Percentiles rank a stretch among this genome's conserved stretches.
Evolutionary conservation across 2,797 vertebrate species (phyloP).

Genomic region (Eurystomus glaucurus): DNA sequence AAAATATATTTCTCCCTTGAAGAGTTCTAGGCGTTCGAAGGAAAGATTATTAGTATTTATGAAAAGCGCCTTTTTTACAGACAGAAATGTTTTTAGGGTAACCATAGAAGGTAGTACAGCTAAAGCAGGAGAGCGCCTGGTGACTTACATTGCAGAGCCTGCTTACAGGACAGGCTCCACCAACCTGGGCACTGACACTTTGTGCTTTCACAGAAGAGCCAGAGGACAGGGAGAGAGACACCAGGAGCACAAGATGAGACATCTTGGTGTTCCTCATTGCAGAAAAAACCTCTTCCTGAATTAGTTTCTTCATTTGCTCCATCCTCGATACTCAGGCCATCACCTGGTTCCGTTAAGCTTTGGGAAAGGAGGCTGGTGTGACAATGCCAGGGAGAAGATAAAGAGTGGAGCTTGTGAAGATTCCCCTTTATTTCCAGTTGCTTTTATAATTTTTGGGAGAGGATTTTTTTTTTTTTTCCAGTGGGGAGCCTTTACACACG

Average conservation of each 20-base stretch:
- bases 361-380: not conserved
- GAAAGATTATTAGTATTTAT: not conserved
- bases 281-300: not conserved
- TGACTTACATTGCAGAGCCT: fast-evolving
- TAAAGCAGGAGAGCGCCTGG: not conserved
- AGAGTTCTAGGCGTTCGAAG: not conserved
- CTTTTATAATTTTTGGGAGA: not conserved
- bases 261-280: not conserved
- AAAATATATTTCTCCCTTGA: not conserved
- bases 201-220: not conserved
- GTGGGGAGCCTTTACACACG: not conserved
- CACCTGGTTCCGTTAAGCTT: not conserved
- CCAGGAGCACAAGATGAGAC: not conserved
- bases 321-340: fast-evolving
- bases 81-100: not conserved
- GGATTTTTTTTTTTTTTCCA: not conserved
- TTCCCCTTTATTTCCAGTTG: not conserved
- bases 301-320: not conserved
- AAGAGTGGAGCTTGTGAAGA: not conserved
- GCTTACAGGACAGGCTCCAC: not conserved
- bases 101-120: not conserved
- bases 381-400: not conserved
- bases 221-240: not conserved
- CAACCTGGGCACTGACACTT: not conserved
- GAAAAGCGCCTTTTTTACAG: not conserved